Evolutionary conservation across 1,140 invertebrate genomes (phyloP), one percentile per base, ranked within the genome.

Genomic region (Procambarus clarkii): DNA sequence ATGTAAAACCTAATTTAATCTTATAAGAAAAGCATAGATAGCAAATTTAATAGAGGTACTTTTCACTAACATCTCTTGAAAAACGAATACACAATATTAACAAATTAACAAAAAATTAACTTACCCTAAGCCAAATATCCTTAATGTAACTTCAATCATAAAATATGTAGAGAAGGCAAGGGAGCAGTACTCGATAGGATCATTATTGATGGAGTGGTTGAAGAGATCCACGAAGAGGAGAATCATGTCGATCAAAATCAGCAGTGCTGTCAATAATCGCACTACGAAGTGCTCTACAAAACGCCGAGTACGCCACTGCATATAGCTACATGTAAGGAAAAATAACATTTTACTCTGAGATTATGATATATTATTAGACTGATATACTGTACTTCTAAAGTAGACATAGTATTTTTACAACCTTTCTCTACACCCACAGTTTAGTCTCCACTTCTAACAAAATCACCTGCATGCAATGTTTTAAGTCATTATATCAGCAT

Each of bases 111-210:
- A 8, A 3, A 54, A 54, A 74, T 74, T 7, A 60, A 89, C 88
- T 69, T 48, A 91, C 88, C 88, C 88, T n/a, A 91, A 64, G 5
- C 88, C 88, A 85, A 88, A 92, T 88, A 95, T 94, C 91, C 95
- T 92, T n/a, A 94, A 91, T 79, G 87, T 87, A 34, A 95, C 93
- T 93, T 95, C 95, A 2, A 95, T 64, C 7, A 95, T 91, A 88
- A 95, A 95, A 90, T 94, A 94, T 71, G 92, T 93, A 74, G 94
- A 94, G 92, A 95, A 94, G 85, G 94, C 93, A 76, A 95, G 93
- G 13, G 88, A 91, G 48, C 88, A 91, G 58, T 85, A 91, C 60
- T 91, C 88, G 8, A 91, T 77, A 1, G 88, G 88, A 44, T 91
- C 88, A 69, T 91, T 78, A 8, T 64, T 21, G 50, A 45, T 83